Evolutionary conservation across 2,797 vertebrate species (phyloP), one percentile per base, ranked within the genome.

Genomic region (Pteronotus mesoamericanus): DNA sequence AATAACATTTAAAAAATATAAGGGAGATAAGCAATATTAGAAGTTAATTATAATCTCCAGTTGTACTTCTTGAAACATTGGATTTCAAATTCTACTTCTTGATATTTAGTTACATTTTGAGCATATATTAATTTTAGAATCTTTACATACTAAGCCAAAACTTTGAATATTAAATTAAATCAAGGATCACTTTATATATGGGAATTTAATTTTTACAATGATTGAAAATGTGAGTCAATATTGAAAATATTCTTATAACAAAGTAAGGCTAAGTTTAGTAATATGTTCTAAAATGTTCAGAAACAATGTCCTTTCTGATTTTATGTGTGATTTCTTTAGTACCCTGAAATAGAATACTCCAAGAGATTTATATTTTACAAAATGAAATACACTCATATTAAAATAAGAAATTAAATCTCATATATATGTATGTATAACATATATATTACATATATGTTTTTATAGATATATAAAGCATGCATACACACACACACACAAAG

Each of bases 91-190:
- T 94, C 46, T 91, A 44, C 15, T 0, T 75, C 91, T n/a, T 96
- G 72, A 91, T 95, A 96, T 92, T 86, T 97, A 97, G 74, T 39
- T 89, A 75, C 66, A 77, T 95, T 96, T 5, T 37, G 26, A 64
- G 51, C 22, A 71, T 15, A 18, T 16, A 14, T 18, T 74, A 66
- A 59, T 71, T 96, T 39, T 78, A 95, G 93, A 94, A 93, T 9
- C 46, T 59, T 89, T 85, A 21, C 85, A 53, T 39, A 39, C 84
- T 46, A 1, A 96, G 75, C 7, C 8, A 6, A 80, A 85, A 71
- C 88, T 95, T 75, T 90, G 4, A 44, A 29, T 0, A 87, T 72
- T 92, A 96, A 94, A 92, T 94, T 89, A 66, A 93, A 26, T 90
- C 68, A 9, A 96, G 37, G 2, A 6, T 94, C 32, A 46, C 61